phyloP scores from a whole-genome alignment of 2,797 vertebrate species.

The Mastacembelus armatus region DNA sequence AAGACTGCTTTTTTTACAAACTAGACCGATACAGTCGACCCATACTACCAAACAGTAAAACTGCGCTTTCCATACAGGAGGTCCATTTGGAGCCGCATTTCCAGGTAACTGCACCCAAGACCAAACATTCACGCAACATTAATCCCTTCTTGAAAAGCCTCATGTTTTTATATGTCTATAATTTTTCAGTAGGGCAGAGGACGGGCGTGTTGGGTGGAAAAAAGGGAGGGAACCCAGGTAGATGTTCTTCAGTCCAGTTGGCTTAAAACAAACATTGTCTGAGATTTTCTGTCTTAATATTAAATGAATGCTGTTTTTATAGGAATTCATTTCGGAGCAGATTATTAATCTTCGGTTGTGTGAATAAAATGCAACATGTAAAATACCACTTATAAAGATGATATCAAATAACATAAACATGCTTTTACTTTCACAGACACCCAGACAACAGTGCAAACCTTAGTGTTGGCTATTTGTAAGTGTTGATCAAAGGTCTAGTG shows the following conservation, averaged over 20 bases:
- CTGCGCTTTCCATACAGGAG: conserved; percentile 22
- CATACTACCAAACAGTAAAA: not conserved
- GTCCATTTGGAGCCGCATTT: conserved; percentile 56
- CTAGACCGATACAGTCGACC: not conserved
- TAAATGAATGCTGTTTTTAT: not conserved
- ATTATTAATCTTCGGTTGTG: conserved; percentile 12
- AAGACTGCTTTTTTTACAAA: not conserved
- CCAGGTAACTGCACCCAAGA: conserved; percentile 19
- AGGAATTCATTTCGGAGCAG: conserved; percentile 34
- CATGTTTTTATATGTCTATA: not conserved
- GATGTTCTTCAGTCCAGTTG: not conserved
- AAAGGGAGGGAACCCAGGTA: conserved; percentile 6
- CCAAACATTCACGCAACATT: not conserved
- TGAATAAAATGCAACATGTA: not conserved
- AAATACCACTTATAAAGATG: not conserved
- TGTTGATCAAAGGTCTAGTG: not conserved
- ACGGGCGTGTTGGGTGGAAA: not conserved
- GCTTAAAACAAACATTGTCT: not conserved
- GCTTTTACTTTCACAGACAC: conserved; percentile 17
- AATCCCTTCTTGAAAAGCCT: not conserved
- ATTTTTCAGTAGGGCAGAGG: conserved; percentile 3
- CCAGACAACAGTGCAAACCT: conserved; percentile 18
- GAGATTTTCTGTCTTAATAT: not conserved
- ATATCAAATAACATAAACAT: not conserved
- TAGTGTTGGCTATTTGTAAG: conserved; percentile 41